Evolutionary conservation across 2,113 vertebrate species (phyloP).

Genomic region (Oreochromis niloticus): DNA sequence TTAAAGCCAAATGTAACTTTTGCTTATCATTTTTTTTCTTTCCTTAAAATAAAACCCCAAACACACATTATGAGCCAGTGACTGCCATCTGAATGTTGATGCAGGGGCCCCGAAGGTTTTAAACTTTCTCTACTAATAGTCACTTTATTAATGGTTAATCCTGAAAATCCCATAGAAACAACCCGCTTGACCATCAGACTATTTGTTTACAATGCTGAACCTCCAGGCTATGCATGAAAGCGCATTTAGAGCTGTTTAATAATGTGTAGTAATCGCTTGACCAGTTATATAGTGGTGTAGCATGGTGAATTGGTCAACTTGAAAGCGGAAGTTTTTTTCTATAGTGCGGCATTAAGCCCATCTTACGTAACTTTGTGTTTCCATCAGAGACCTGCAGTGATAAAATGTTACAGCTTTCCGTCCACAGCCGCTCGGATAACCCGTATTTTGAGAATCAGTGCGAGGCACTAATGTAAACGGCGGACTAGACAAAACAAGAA

Average conservation of each 20-base stretch:
- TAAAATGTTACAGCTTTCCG: neutral
- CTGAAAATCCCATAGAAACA: neutral
- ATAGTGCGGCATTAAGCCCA: constrained; percentile 43
- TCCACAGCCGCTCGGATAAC: neutral
- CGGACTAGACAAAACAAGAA: neutral
- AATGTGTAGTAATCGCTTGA: neutral
- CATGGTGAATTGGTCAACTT: constrained; percentile 40
- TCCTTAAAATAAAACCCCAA: neutral
- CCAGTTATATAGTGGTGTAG: neutral
- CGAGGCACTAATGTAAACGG: neutral
- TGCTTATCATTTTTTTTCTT: neutral
- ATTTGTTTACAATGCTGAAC: neutral
- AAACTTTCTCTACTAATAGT: neutral
- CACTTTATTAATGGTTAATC: neutral
- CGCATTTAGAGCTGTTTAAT: neutral
- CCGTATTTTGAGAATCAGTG: neutral
- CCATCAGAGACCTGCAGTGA: constrained; percentile 32
- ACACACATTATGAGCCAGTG: neutral
- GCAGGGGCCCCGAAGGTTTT: neutral
- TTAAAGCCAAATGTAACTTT: neutral
- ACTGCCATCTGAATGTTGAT: neutral
- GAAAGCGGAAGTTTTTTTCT: constrained; percentile 72
- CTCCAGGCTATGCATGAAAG: neutral
- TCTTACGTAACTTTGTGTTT: constrained; percentile 70
- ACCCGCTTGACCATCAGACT: neutral